Base-by-base conservation (phyloP, 1,140 invertebrate species). In the Drosophila pallidifrons region DNA sequence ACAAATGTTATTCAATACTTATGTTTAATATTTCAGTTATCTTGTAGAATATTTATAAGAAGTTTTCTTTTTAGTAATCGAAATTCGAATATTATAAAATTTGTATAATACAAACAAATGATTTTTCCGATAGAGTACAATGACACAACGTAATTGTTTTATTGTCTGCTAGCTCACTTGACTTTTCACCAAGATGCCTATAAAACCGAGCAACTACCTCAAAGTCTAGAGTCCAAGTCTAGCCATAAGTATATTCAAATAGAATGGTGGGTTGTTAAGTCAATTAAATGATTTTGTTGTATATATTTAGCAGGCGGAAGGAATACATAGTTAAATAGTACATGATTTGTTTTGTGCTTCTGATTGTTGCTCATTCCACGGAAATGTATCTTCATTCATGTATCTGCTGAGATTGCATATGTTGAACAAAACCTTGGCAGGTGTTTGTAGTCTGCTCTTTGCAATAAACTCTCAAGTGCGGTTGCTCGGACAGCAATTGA, bases 391-490 rank as follows among this genome's bases (percentile, higher is more conserved):
- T 28, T 46, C 41, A 25, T 46, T 59, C 41, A 28, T 45, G 41
- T 43, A 59, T 28, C 16, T 45, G 41, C 38, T 46, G 41, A 59
- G 6, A 25, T 6, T 25, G 54, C 35, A 57, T 4, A 25, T 57
- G 8, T 57, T 38, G 8, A 20, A 20, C 35, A 15, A 25, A 11
- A 57, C 35, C 54, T 57, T 57, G 54, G n/a, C 13, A 15, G 30
- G 10, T 38, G 35, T 38, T 38, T 38, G 35, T 38, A 38, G 41
- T 43, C 4, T 43, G n/a, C 41, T 5, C 5, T 41, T 30, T 38
- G 32, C 13, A 4, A 3, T 35, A 35, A 25, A 2, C n/a, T 43
- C 41, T 43, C 41, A 43, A 43, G 41, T 20, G 46, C 8, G 46
- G 8, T 10, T 49, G 15, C 3, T 49, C 16, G 46, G 8, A 49